Conservation (phyloP, 2,113 vertebrate species). For the Cyanoliseus patagonus region DNA sequence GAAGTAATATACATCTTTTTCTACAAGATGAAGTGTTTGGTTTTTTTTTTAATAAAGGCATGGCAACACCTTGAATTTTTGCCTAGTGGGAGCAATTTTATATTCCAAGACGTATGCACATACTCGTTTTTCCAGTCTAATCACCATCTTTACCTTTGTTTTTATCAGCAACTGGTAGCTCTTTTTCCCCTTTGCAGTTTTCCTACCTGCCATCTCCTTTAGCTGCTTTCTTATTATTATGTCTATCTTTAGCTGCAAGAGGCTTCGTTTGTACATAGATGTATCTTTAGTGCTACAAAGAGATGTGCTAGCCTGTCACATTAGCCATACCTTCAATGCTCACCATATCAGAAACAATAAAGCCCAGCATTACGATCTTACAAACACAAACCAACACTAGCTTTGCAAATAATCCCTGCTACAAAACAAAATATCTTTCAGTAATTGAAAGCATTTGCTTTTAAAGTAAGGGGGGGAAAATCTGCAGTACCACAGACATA, state of each 20-base stretch:
- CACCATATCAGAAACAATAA: constrained; percentile 53
- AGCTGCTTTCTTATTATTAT: neutral
- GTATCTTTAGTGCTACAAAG: neutral
- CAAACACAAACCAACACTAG: neutral
- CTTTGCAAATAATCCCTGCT: neutral
- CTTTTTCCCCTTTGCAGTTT: neutral
- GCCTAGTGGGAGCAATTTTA: neutral
- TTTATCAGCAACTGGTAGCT: neutral
- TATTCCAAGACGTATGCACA: neutral
- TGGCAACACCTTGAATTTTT: neutral
- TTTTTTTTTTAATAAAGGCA: neutral
- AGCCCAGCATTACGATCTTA: neutral
- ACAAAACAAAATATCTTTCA: neutral
- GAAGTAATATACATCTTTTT: neutral
- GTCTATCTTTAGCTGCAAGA: neutral
- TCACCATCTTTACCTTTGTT: neutral
- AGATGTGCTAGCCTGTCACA: neutral
- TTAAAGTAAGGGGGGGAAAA: neutral
- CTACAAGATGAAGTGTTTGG: neutral
- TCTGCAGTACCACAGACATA: neutral
- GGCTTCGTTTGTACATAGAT: neutral
- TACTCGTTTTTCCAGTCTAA: neutral
- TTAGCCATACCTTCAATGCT: constrained; percentile 22
- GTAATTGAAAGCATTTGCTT: neutral
- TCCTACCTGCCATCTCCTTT: neutral